Conservation (phyloP, 64 coral and sea anemone genomes). For the Stichodactyla helianthus region DNA sequence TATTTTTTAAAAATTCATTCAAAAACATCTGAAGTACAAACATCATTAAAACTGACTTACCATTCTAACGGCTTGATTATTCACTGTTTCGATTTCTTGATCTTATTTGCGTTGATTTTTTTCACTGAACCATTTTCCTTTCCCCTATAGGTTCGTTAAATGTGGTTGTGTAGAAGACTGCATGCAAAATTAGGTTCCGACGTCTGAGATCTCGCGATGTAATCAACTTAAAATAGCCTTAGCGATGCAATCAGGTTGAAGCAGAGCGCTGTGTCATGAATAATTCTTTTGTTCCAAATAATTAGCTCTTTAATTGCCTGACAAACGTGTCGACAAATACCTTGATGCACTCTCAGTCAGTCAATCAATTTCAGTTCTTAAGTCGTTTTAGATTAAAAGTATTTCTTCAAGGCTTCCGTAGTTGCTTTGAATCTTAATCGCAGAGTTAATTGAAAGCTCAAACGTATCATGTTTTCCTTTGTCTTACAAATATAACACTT, state of each 20-base stretch:
- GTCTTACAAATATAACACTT: background rate
- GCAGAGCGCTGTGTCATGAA: background rate
- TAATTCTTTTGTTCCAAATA: background rate
- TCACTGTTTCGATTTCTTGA: background rate
- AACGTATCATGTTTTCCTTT: background rate
- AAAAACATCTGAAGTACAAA: no score
- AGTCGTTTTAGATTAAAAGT: conserved; percentile 12
- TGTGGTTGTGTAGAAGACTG: no score
- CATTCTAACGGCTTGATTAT: background rate
- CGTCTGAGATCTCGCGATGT: background rate
- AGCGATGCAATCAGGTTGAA: background rate
- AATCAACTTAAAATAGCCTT: background rate
- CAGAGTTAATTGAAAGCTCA: background rate
- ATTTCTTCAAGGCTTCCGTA: background rate
- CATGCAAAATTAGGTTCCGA: background rate
- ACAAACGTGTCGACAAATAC: background rate
- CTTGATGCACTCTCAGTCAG: background rate
- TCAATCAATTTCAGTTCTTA: background rate
- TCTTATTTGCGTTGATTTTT: background rate
- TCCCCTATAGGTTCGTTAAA: background rate
- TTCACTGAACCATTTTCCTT: background rate
- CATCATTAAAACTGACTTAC: background rate
- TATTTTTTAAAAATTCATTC: no score
- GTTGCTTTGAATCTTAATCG: background rate
- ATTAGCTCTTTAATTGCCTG: background rate